These are phyloP conservation scores for Pogonophryne albipinna DNA, from an alignment of 2,797 vertebrate species.

Conservation along the genomic window DNA sequence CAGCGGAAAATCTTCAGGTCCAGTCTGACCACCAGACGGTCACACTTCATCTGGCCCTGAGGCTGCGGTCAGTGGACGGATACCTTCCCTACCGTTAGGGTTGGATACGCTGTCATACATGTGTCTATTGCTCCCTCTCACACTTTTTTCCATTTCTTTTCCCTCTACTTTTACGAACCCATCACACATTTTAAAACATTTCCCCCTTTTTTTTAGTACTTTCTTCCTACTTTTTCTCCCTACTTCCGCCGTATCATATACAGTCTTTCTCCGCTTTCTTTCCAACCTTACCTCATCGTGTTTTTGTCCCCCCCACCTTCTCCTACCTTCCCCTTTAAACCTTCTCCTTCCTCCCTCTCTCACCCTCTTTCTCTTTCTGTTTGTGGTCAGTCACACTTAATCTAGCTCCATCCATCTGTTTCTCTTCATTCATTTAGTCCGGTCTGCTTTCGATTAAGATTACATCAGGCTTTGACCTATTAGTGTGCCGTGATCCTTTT, in stretches of 20 bases:
- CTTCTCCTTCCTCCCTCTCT: slow-evolving; percentile 61
- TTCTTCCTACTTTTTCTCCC: slow-evolving; percentile 19
- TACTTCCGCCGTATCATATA: slow-evolving; percentile 12
- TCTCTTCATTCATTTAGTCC: slow-evolving; percentile 84
- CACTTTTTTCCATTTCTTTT: slow-evolving; percentile 47
- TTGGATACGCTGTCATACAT: slow-evolving; percentile 71
- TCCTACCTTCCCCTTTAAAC: slow-evolving; percentile 59
- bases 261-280: slow-evolving; percentile 27
- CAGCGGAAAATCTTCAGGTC: slow-evolving; percentile 85
- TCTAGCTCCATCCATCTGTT: slow-evolving; percentile 84
- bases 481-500: slow-evolving; percentile 82
- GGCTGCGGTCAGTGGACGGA: slow-evolving; percentile 80
- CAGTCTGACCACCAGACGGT: slow-evolving; percentile 83
- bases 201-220: slow-evolving; percentile 1
- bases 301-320: slow-evolving; percentile 30
- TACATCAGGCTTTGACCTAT: slow-evolving; percentile 87
- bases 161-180: slow-evolving; percentile 31
- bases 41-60: slow-evolving; percentile 83
- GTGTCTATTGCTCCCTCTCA: slow-evolving; percentile 59
- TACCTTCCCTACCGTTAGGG: slow-evolving; percentile 72
- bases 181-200: slow-evolving; percentile 46
- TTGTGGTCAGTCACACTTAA: slow-evolving; percentile 86
- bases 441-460: slow-evolving; percentile 82
- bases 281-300: slow-evolving; percentile 53
- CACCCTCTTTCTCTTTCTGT: slow-evolving; percentile 77